A percentile compares a stretch with the other conserved stretches of the same genome.
phyloP scores from a whole-genome alignment of 2,888 invertebrate genomes.

The Sphecodes monilicornis region DNA sequence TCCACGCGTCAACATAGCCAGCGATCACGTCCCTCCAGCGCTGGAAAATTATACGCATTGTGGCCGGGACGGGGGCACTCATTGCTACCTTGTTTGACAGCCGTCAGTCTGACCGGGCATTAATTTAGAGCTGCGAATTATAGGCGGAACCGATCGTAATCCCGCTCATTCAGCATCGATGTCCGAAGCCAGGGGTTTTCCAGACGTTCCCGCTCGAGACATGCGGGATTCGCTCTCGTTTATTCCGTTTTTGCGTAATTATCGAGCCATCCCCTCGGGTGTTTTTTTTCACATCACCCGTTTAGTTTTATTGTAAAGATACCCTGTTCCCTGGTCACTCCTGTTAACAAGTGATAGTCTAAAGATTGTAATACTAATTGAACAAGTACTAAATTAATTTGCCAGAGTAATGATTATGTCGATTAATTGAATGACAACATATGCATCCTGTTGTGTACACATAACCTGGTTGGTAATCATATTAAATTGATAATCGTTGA shows the following conservation, averaged over 20 bases:
- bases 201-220: slow-evolving; percentile 3
- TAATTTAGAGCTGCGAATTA: slow-evolving; percentile 21
- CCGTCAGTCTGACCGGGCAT: slow-evolving; percentile 1
- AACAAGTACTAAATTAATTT: slow-evolving; percentile 1
- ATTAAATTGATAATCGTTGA: slow-evolving; percentile 3
- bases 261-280: neutral
- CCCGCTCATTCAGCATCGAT: neutral
- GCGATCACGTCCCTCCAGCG: neutral
- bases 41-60: slow-evolving; percentile 34
- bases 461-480: neutral
- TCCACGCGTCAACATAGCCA: neutral
- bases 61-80: slow-evolving; percentile 28
- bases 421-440: neutral
- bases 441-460: neutral
- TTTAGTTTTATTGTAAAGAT: neutral
- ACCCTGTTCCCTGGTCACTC: neutral
- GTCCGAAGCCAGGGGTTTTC: neutral
- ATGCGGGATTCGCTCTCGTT: neutral
- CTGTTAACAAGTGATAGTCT: neutral
- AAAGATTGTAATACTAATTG: neutral
- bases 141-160: neutral
- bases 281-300: neutral
- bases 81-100: slow-evolving; percentile 30
- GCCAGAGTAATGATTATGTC: neutral
- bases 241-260: neutral